These are phyloP conservation scores for Stomorhina lunata DNA, from an alignment of 2,888 invertebrate genomes.

Conservation along the genomic window DNA sequence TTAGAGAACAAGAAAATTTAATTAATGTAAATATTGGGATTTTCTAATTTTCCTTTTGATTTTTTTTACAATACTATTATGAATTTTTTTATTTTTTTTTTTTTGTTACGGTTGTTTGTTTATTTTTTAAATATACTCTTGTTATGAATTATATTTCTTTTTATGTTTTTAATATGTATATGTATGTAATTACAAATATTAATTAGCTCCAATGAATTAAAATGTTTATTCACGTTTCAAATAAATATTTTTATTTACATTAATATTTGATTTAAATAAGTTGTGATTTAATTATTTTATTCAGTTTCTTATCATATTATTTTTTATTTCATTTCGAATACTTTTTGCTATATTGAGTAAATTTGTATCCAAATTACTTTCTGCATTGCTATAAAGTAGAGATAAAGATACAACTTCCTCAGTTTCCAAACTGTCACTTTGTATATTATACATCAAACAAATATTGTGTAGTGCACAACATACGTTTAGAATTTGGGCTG, in stretches of 20 bases:
- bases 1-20: neutral
- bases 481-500: slow-evolving; percentile 28
- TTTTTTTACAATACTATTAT: no score
- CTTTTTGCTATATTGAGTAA: neutral
- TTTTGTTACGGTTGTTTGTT: no score
- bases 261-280: neutral
- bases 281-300: neutral
- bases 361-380: neutral
- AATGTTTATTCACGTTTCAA: no score
- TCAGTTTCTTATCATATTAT: neutral
- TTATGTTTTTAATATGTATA: no score
- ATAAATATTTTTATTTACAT: neutral
- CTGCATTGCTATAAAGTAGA: neutral
- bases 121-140: neutral
- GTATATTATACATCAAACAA: neutral
- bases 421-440: neutral
- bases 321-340: neutral
- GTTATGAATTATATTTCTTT: neutral
- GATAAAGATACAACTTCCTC: neutral
- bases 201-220: no score
- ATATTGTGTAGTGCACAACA: slow-evolving; percentile 34
- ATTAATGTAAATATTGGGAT: neutral
- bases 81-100: neutral
- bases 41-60: no score
- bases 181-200: no score